Conservation (phyloP, 2,888 invertebrate genomes). For the Heliconius aoede region DNA sequence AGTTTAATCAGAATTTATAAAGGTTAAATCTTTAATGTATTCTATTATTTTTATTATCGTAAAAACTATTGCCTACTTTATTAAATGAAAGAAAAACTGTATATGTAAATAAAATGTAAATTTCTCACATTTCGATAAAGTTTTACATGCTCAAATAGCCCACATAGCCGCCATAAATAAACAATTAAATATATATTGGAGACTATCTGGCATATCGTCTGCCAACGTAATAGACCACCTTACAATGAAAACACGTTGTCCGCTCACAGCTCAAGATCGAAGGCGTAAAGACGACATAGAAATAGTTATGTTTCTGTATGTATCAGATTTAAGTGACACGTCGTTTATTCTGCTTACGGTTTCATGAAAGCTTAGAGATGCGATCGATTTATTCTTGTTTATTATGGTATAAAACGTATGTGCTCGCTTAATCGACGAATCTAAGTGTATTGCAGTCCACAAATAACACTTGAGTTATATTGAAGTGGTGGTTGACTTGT, state of each 20-base stretch:
- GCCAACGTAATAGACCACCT: slow-evolving; percentile 25
- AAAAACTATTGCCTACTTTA: too few relatives aligned
- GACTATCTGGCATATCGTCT: slow-evolving; percentile 17
- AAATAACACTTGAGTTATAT: slow-evolving; percentile 1
- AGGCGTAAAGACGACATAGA: slow-evolving; percentile 74
- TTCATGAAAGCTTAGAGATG: slow-evolving; percentile 64
- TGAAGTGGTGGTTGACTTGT: neutral
- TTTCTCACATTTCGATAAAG: neutral
- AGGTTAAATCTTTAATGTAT: too few relatives aligned
- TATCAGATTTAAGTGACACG: slow-evolving; percentile 79
- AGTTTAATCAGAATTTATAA: neutral
- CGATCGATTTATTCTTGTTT: slow-evolving; percentile 71
- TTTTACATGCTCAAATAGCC: neutral
- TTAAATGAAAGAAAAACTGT: too few relatives aligned
- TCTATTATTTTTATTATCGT: neutral
- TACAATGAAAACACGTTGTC: slow-evolving; percentile 38
- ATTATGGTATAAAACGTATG: slow-evolving; percentile 51
- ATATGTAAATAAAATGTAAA: too few relatives aligned
- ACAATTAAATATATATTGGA: slow-evolving; percentile 17
- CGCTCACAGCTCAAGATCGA: slow-evolving; percentile 57
- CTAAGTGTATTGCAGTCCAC: slow-evolving; percentile 27
- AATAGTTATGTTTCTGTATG: slow-evolving; percentile 78
- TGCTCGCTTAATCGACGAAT: slow-evolving; percentile 48
- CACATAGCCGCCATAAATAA: neutral
- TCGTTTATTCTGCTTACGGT: slow-evolving; percentile 72